Base-by-base conservation (phyloP, 2,888 invertebrate species). In the Orchesella flavescens region DNA sequence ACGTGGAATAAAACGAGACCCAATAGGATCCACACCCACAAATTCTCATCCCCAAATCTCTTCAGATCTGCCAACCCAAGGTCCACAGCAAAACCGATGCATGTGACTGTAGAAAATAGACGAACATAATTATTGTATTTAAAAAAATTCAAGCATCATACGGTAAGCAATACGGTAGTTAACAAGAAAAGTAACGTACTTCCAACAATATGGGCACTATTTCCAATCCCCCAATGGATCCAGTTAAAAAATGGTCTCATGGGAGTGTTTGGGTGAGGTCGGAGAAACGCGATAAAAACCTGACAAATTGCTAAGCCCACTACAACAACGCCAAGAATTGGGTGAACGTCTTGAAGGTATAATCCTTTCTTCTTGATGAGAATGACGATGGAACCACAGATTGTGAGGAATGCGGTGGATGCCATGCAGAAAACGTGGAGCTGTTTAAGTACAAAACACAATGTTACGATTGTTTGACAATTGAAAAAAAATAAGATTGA, bases 1-100 rank as follows among this genome's bases (percentile, higher is more conserved):
- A 97, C 94, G 90, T 98, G 96, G 91, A 97, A 95, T 3, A 94
- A 94, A 15, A 98, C 96, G 90, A 94, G 98, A 9, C 94, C 95
- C 3, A 95, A 95, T 87, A 98, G 91, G 84, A 98, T 94, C 93
- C 94, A 97, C 87, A 96, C 94, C 89, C 94, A 93, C 13, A 59
- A 24, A 94, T 96, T 96, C 76, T 93, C 92, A 0, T 97, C 97
- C 89, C 95, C 94, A 4, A 71, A 71, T 63, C 71, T 44, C 23
- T 71, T 46, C 44, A 83, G 57, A 61, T 83, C 71, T 21, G 97
- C 96, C 90, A 97, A 96, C 87, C 93, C 93, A 85, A 98, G 92
- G 89, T 94, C 94, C 24, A 96, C 94, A 57, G 98, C 96, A 89
- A 97, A 94, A 93, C 98, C 98, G 89, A 98, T 95, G 72, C 97